Evolutionary conservation across 2,797 vertebrate species (phyloP).

Genomic region (Gephyroberyx darwinii): DNA sequence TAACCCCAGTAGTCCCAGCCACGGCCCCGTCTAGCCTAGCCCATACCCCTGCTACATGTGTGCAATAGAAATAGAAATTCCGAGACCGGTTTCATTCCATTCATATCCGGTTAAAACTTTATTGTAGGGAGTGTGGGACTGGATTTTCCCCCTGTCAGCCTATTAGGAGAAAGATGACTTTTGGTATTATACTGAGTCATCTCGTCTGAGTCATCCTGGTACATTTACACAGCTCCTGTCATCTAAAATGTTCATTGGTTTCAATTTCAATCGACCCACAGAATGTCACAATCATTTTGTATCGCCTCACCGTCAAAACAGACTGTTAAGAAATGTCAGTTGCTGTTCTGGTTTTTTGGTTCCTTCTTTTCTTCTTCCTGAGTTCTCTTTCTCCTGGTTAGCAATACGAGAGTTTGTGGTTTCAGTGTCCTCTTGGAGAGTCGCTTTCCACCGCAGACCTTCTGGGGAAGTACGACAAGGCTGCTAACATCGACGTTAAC

Average conservation of each 20-base stretch:
- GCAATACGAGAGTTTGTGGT: conserved; percentile 1
- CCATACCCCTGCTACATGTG: conserved; percentile 6
- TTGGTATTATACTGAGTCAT: neutral
- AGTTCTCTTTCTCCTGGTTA: conserved; percentile 30
- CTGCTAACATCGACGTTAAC: conserved; percentile 42
- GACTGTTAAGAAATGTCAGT: conserved; percentile 8
- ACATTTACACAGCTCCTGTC: neutral
- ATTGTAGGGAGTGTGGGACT: neutral
- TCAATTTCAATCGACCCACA: neutral
- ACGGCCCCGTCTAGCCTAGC: conserved; percentile 7
- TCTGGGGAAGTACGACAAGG: conserved; percentile 67
- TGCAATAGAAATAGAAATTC: conserved; percentile 27
- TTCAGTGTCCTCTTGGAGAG: conserved; percentile 31
- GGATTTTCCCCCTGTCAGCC: neutral
- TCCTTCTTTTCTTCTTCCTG: conserved; percentile 43
- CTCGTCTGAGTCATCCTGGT: no score
- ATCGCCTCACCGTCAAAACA: neutral
- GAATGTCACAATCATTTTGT: neutral
- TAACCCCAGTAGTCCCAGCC: conserved; percentile 47
- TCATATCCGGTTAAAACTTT: conserved; percentile 24
- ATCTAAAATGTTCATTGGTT: neutral
- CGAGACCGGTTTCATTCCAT: conserved; percentile 1
- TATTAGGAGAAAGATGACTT: neutral
- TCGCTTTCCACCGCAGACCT: conserved; percentile 54
- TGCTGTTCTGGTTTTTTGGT: conserved; percentile 12